phyloP scores from a whole-genome alignment of 2,113 vertebrate genomes.

The Psophia crepitans region DNA sequence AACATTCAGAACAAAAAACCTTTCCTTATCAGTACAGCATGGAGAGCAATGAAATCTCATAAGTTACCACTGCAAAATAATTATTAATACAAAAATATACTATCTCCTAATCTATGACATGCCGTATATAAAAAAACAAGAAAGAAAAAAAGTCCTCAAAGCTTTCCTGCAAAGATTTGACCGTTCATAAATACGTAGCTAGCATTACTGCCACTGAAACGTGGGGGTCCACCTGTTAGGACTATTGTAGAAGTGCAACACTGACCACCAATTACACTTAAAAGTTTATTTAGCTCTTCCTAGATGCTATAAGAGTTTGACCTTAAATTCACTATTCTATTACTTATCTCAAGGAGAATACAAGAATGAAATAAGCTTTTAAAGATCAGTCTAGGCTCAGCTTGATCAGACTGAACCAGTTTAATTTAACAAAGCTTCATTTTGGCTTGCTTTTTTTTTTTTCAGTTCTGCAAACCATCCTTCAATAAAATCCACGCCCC shows the following conservation, averaged over 20 bases:
- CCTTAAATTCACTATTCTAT: conserved; percentile 16
- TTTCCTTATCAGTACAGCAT: neutral
- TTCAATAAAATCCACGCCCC: neutral
- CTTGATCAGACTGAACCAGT: conserved; percentile 16
- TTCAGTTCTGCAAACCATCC: conserved; percentile 10
- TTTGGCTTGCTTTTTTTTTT: neutral
- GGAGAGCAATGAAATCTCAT: neutral
- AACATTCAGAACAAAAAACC: neutral
- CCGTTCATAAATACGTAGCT: neutral
- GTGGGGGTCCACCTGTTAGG: neutral
- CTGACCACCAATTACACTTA: neutral
- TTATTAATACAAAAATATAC: neutral
- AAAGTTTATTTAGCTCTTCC: neutral
- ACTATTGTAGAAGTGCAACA: neutral
- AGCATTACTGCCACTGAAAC: neutral
- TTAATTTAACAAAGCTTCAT: conserved; percentile 50
- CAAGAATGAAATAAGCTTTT: conserved; percentile 39
- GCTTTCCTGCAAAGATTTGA: neutral
- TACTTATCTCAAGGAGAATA: conserved; percentile 17
- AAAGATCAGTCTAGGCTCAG: conserved; percentile 15
- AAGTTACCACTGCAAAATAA: neutral
- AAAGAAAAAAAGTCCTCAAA: neutral
- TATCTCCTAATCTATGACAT: neutral
- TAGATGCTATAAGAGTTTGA: conserved; percentile 11
- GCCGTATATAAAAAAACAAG: neutral